Evolutionary conservation across 2,113 vertebrate species (phyloP).

Genomic region (Athene noctua): DNA sequence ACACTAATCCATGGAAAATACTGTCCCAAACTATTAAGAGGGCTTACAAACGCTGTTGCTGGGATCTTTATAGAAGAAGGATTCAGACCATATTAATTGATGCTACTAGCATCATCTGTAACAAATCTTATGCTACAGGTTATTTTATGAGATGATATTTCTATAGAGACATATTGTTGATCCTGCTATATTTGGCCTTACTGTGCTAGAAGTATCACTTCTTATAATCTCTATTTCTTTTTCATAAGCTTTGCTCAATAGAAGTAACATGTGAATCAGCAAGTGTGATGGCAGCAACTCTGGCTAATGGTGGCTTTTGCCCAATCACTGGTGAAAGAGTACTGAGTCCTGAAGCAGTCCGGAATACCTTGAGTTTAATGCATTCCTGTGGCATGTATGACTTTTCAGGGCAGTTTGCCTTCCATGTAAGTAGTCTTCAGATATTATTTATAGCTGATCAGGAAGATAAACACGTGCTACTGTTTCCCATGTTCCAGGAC

Average conservation of each 20-base stretch:
- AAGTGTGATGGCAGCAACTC: constrained; percentile 96
- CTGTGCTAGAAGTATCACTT: neutral
- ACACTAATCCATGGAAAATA: neutral
- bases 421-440: constrained; percentile 86
- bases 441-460: neutral
- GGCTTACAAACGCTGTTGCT: constrained; percentile 5
- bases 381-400: constrained; percentile 99
- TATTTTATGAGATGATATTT: neutral
- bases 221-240: constrained; percentile 23
- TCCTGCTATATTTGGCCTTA: neutral
- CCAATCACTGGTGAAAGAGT: constrained; percentile 96
- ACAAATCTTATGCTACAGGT: neutral
- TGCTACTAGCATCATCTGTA: constrained; percentile 2
- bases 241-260: constrained; percentile 90
- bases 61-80: neutral
- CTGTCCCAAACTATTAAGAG: neutral
- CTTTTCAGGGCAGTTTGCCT: constrained; percentile 98
- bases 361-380: constrained; percentile 97
- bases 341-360: constrained; percentile 92
- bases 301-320: constrained; percentile 98
- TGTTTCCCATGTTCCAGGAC: neutral
- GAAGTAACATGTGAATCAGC: constrained; percentile 98
- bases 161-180: neutral
- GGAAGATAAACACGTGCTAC: neutral
- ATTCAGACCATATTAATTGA: neutral